Evolutionary conservation across 2,113 vertebrate genomes (phyloP).

Genomic region (Jaculus jaculus): DNA sequence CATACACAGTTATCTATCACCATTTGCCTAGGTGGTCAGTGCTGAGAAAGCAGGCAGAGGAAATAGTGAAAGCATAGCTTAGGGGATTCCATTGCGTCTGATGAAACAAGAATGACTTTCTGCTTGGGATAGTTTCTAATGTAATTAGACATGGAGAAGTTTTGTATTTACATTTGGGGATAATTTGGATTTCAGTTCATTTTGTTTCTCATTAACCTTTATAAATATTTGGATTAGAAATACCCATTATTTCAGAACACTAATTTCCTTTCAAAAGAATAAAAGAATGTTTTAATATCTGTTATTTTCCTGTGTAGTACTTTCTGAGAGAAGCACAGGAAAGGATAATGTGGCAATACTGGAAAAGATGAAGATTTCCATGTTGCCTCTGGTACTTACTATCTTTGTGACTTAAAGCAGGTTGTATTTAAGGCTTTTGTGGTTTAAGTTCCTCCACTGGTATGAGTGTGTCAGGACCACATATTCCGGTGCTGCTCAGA

Average conservation of each 20-base stretch:
- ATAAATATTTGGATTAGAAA: slow-evolving; percentile 52
- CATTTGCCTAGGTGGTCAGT: background rate
- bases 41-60: background rate
- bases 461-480: background rate
- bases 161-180: slow-evolving; percentile 47
- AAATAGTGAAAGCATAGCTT: background rate
- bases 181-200: slow-evolving; percentile 50
- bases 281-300: background rate
- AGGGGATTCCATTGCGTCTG: background rate
- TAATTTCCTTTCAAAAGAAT: background rate
- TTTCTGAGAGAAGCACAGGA: background rate
- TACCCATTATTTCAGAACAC: slow-evolving; percentile 39
- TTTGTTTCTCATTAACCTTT: slow-evolving; percentile 65
- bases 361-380: background rate
- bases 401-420: background rate
- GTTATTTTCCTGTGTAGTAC: slow-evolving; percentile 4
- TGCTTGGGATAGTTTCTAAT: slow-evolving; percentile 54
- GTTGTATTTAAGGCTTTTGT: background rate
- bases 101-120: slow-evolving; percentile 13
- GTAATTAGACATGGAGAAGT: slow-evolving; percentile 55
- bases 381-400: background rate
- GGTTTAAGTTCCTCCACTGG: background rate
- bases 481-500: background rate
- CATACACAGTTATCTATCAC: background rate
- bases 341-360: background rate